Base-by-base conservation (phyloP, 1,140 invertebrate genomes). In the Archivesica marissinica region DNA sequence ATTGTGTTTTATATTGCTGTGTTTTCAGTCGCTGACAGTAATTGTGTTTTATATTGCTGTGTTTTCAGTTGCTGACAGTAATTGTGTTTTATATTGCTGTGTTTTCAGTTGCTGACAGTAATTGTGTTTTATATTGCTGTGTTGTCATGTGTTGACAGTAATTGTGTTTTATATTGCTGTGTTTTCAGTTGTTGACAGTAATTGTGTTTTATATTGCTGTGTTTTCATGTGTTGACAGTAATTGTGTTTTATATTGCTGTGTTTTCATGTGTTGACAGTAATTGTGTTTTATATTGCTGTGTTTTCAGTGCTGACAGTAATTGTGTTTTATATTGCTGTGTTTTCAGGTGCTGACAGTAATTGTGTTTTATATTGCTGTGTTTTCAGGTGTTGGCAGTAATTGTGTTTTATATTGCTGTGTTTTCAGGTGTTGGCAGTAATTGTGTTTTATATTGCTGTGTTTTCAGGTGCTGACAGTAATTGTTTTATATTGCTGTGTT, bases 201-300 rank as follows among this genome's bases (percentile, higher is more conserved):
- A 80, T 92, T 1, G 81, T 93, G 0, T 93, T 92, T 86, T 92
- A 93, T 84, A 91, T 89, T 59, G 88, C 89, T 47, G 17, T 7
- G 3, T 64, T 79, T 47, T 64, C 59, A 93, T 92, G 89, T 92
- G 9, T 84, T 93, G 25, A 88, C 92, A 20, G 88, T 91, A 3
- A 80, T 92, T 1, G 81, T 93, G 0, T 93, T 92, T 86, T 92
- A 93, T 84, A 91, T 89, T 59, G 88, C 89, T 7, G 56, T n/a
- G n/a, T n/a, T n/a, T n/a, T n/a, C n/a, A n/a, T n/a, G n/a, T n/a
- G n/a, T n/a, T n/a, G n/a, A n/a, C n/a, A n/a, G n/a, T n/a, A n/a
- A n/a, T n/a, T 47, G 44, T 47, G 44, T 47, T 17, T 9, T 9
- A 47, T 47, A 47, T 9, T 17, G 17, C 17, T 52, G 3, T 7